A percentile compares a stretch with the other conserved stretches of the same genome.
These are phyloP conservation scores for Eucriotettix oculatus DNA, from an alignment of 2,888 invertebrate genomes.

Conservation along the genomic window DNA sequence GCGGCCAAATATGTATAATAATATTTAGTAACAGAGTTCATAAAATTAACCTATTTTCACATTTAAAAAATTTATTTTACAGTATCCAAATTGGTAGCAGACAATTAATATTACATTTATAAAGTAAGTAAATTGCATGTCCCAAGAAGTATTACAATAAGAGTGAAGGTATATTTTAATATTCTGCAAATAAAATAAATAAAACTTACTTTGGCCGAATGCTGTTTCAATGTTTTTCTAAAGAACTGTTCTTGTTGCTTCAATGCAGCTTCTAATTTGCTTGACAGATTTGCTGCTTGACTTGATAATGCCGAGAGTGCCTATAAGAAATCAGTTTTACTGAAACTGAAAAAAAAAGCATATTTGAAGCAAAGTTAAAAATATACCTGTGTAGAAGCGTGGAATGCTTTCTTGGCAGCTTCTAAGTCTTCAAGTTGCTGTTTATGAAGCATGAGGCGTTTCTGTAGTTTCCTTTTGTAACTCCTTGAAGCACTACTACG, in stretches of 20 bases:
- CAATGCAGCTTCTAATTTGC: slow-evolving; percentile 30
- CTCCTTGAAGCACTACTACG: slow-evolving; percentile 27
- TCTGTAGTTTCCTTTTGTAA: slow-evolving; percentile 51
- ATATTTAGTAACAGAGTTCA: too few relatives aligned
- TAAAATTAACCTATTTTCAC: too few relatives aligned
- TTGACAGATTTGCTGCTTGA: slow-evolving; percentile 28
- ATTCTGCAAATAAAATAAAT: neutral
- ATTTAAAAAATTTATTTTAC: too few relatives aligned
- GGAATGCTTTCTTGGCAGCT: slow-evolving; percentile 42
- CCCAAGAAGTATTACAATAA: too few relatives aligned
- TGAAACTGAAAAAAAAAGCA: too few relatives aligned
- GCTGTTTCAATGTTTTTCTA: slow-evolving; percentile 42
- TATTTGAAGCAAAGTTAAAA: neutral
- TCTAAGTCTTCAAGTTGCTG: slow-evolving; percentile 51
- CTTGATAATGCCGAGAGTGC: slow-evolving; percentile 27
- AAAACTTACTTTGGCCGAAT: slow-evolving; percentile 30
- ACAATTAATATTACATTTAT: too few relatives aligned
- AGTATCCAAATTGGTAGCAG: too few relatives aligned
- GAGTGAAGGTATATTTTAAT: too few relatives aligned
- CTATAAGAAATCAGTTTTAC: slow-evolving; percentile 15
- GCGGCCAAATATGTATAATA: too few relatives aligned
- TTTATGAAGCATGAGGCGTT: slow-evolving; percentile 51
- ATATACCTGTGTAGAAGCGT: slow-evolving; percentile 31
- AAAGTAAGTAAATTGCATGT: too few relatives aligned
- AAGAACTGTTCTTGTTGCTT: slow-evolving; percentile 39